Evolutionary conservation across 1,140 invertebrate species (phyloP), one percentile per base, ranked within the genome.

Genomic region (honey bee (Apis mellifera)): DNA sequence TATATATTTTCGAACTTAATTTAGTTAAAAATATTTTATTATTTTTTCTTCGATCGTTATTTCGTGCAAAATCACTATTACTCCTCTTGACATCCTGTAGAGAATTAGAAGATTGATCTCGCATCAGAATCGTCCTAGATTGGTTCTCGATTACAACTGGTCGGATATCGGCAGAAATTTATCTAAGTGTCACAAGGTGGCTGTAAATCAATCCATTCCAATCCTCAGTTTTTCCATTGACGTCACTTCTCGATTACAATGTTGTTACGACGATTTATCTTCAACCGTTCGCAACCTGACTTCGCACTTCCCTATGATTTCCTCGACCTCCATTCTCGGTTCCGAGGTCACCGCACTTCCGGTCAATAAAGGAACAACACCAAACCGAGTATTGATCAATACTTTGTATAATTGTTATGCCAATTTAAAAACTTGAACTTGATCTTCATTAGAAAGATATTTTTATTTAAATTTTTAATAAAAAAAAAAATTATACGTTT

Each of bases 71-170:
- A 42, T 42, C 5, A 42, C 32, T 42, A 42, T 42, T 32, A 32
- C 2, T 32, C 32, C 2, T 42, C 32, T 42, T 7, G 32, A 42
- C 32, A 7, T 7, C 32, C 5, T 42, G 32, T 42, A 42, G 4
- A 21, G n/a, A 55, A 57, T 42, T 11, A 50, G n/a, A n/a, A 19
- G 15, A 21, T 11, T 26, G 48, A 64, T 78, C 57, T 57, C 55
- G 11, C 17, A 21, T 62, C 17, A 9, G 50, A 68, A 57, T 32
- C n/a, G 52, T 57, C 19, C 2, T 3, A 13, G 13, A 9, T n/a
- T 9, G 60, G n/a, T 69, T 82, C 55, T 69, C 73, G 26, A 59
- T 78, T 78, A 77, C 66, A 57, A 71, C 75, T 71, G 62, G 81
- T 78, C 68, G 81, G 81, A 71, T 71, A 71, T 82, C 50, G 54